Evolutionary conservation across 2,113 vertebrate species (phyloP).

Genomic region (Rhinopomastus cyanomelas): DNA sequence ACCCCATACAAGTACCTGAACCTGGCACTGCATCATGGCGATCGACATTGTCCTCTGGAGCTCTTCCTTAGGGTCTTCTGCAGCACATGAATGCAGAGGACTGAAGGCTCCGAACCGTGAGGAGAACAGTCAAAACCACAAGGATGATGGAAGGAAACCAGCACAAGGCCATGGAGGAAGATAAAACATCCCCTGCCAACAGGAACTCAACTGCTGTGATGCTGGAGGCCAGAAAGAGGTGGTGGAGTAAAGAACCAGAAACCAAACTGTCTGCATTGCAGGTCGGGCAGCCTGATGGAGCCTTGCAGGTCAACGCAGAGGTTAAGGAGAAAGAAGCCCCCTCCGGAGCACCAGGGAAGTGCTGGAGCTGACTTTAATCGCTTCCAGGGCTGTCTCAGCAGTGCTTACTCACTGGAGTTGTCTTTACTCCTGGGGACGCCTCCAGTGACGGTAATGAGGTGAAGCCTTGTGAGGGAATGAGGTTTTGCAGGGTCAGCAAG

Average conservation of each 20-base stretch:
- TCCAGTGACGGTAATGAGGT: neutral
- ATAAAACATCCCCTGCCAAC: no score
- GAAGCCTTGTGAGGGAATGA: neutral
- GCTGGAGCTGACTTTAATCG: neutral
- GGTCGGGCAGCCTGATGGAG: neutral
- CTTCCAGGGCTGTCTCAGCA: neutral
- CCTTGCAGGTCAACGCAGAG: neutral
- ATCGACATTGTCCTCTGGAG: neutral
- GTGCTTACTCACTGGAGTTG: neutral
- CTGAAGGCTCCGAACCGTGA: neutral
- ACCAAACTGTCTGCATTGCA: neutral
- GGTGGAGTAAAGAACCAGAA: neutral
- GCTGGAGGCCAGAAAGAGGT: neutral
- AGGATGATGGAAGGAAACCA: no score
- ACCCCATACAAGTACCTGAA: fast-evolving
- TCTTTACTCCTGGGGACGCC: neutral
- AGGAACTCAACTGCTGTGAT: no score
- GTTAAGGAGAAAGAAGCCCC: neutral
- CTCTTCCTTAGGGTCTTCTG: neutral
- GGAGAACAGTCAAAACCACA: neutral
- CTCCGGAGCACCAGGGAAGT: neutral
- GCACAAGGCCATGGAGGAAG: no score
- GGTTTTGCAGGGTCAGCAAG: neutral
- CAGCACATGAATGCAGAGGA: neutral
- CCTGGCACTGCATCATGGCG: fast-evolving